Percentiles rank a stretch among this genome's conserved stretches.
Conservation (phyloP, 2,797 vertebrate genomes). For the Synaphobranchus kaupii region DNA sequence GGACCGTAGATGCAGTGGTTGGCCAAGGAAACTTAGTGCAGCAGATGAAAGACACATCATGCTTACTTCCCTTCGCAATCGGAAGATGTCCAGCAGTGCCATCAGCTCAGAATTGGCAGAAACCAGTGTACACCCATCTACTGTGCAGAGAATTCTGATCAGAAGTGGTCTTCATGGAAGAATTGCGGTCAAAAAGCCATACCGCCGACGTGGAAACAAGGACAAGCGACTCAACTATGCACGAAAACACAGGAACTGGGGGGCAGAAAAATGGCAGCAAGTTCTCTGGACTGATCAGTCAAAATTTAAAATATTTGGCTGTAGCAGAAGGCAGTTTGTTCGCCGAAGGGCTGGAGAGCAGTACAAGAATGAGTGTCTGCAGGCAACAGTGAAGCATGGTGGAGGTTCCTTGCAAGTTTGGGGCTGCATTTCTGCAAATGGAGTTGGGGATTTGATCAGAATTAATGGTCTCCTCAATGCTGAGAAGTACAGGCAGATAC, state of each 20-base stretch:
- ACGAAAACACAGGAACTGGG: slow-evolving; percentile 41
- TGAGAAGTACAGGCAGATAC: no score
- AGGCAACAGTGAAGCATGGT: slow-evolving; percentile 40
- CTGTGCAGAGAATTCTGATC: slow-evolving; percentile 48
- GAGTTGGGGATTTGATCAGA: no score
- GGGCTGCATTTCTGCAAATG: no score
- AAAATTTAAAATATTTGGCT: slow-evolving; percentile 47
- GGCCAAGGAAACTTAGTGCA: slow-evolving; percentile 48
- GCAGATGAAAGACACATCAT: slow-evolving; percentile 19
- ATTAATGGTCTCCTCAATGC: no score
- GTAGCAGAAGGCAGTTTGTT: slow-evolving; percentile 50
- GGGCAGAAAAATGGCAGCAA: slow-evolving; percentile 46
- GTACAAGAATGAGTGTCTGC: slow-evolving; percentile 45
- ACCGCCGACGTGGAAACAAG: slow-evolving; percentile 41
- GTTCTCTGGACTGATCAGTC: slow-evolving; percentile 49
- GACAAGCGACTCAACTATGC: slow-evolving; percentile 39
- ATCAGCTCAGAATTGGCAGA: slow-evolving; percentile 41
- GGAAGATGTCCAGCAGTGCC: slow-evolving; percentile 31
- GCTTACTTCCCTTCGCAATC: slow-evolving; percentile 4
- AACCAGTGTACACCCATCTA: slow-evolving; percentile 44
- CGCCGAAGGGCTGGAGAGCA: slow-evolving; percentile 41
- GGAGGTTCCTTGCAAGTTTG: no score
- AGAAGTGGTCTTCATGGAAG: slow-evolving; percentile 48
- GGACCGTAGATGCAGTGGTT: slow-evolving; percentile 44
- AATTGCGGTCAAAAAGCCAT: slow-evolving; percentile 40